Base-by-base conservation (phyloP, 92 coral and sea anemone species). In the Epizoanthus fatuus region DNA sequence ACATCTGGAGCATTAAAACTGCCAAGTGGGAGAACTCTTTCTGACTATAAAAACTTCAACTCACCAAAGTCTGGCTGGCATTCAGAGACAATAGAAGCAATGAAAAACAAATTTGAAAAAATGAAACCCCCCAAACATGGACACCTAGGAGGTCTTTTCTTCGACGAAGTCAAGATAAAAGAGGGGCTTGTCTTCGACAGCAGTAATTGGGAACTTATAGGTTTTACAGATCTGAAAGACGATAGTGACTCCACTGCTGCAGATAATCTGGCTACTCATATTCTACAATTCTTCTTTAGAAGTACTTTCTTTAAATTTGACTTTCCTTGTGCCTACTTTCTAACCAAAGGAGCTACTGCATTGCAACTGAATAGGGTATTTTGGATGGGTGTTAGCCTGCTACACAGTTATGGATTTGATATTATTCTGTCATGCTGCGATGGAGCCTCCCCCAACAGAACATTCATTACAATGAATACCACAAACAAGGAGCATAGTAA, bases 371-470 rank as follows among this genome's bases (percentile, higher is more conserved):
- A 86, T 65, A 69, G 89, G 6, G 37, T 86, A 67, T 86, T 86
- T 32, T 86, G 90, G 90, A 39, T 86, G 63, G 85, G 90, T 1
- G 66, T 86, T 13, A 86, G 90, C 37, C 15, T 86, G 76, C 70
- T 86, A 0, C 90, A 76, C 47, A 77, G 57, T 51, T 86, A 3
- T 77, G 84, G 72, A 29, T 86, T 86, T 51, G 85, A 86, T 4
- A 67, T 86, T 4, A 67, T 77, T 19, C 15, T 86, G 2, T 49
- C 84, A 49, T 86, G 85, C 64, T 86, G 85, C 4, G 90, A 86
- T 77, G 90, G 85, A 32, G 90, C 90, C 6, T 77, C 90, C 47
- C 67, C 90, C 3, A 86, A 86, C 66, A 44, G 90, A 20, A 76
- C 90, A 10, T 85, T 85, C 53, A 85, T 85, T 3, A 0, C 74